A percentile compares a stretch with the other conserved stretches of the same genome.
phyloP scores from a whole-genome alignment of 2,113 vertebrate genomes.

The Chrysochloris asiatica region DNA sequence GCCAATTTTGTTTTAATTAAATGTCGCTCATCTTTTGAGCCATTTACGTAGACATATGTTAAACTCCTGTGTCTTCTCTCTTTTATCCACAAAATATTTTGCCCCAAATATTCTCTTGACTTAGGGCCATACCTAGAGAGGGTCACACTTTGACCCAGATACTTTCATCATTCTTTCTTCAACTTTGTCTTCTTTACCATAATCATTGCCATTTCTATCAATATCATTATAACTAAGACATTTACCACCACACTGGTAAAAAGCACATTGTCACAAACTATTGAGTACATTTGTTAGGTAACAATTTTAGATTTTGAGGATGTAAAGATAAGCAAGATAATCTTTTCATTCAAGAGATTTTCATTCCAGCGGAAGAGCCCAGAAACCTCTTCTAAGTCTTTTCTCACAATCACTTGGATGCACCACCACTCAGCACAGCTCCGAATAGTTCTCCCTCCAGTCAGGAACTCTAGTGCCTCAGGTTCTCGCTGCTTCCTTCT shows the following conservation, averaged over 20 bases:
- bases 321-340: not conserved
- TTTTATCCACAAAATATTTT: not conserved
- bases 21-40: not conserved
- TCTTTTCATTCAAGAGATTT: not conserved
- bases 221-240: not conserved
- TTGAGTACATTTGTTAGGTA: not conserved
- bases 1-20: not conserved
- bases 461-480: not conserved
- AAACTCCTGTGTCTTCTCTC: not conserved
- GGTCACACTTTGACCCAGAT: rapidly evolving
- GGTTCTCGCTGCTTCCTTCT: not conserved
- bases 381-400: not conserved
- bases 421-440: rapidly evolving
- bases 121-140: not conserved
- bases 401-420: rapidly evolving
- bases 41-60: not conserved
- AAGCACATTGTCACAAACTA: not conserved
- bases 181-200: not conserved
- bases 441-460: too few species aligned
- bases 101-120: not conserved
- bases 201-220: not conserved
- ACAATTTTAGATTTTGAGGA: not conserved
- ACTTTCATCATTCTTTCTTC: not conserved
- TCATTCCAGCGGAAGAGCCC: not conserved
- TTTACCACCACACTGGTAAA: not conserved